A percentile compares a stretch with the other conserved stretches of the same genome.
Evolutionary conservation across 1,140 invertebrate genomes (phyloP).

Genomic region (Odontomachus brunneus): DNA sequence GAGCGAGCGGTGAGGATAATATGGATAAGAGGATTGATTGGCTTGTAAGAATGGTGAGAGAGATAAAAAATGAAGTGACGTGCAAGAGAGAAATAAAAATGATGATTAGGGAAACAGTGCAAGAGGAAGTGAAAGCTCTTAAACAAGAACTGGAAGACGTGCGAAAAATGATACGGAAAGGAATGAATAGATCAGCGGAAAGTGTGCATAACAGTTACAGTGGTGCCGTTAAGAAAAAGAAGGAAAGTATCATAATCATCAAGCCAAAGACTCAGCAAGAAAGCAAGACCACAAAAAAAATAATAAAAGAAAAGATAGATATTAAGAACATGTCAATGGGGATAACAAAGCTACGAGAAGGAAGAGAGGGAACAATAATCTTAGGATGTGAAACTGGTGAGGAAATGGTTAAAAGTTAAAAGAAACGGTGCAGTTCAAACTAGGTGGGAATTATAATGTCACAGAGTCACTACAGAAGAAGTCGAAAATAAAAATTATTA

Average conservation of each 20-base stretch:
- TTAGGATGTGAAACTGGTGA: not conserved
- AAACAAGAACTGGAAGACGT: not conserved
- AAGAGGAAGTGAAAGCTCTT: not conserved
- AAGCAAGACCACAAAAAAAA: slow-evolving; percentile 39
- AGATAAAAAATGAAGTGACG: no score
- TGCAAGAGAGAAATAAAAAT: no score
- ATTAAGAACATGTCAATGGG: slow-evolving; percentile 45
- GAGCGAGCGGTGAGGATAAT: no score
- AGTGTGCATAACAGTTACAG: slow-evolving; percentile 40
- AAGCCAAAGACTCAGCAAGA: slow-evolving; percentile 41
- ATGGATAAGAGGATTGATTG: no score
- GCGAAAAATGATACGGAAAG: not conserved
- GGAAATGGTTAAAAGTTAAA: not conserved
- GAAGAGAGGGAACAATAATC: slow-evolving; percentile 12
- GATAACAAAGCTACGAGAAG: slow-evolving; percentile 35
- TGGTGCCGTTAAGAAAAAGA: slow-evolving; percentile 44
- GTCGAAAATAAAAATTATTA: slow-evolving; percentile 53
- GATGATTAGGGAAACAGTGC: no score
- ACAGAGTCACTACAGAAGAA: slow-evolving; percentile 27
- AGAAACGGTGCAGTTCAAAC: not conserved
- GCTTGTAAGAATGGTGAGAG: no score
- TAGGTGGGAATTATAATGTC: slow-evolving; percentile 11
- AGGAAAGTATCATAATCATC: slow-evolving; percentile 42
- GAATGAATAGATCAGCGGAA: not conserved
- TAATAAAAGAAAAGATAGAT: slow-evolving; percentile 44